A percentile compares a stretch with the other conserved stretches of the same genome.
Conservation (phyloP, 1,140 invertebrate species). For the Metaphire vulgaris region DNA sequence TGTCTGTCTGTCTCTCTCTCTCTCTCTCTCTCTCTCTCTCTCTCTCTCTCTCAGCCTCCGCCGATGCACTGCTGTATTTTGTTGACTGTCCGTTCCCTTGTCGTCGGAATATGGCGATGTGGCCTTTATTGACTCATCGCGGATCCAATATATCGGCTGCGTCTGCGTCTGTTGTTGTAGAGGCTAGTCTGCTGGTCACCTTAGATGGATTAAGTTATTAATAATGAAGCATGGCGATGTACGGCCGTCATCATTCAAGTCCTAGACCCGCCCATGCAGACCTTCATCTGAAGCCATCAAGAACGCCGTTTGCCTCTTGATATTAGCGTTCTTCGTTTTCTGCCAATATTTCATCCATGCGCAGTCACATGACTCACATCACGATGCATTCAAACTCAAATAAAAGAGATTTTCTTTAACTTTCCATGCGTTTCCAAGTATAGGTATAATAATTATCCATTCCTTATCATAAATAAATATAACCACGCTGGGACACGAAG, state of each 20-base stretch:
- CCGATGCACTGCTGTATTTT: neutral
- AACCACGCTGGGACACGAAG: no score
- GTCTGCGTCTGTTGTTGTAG: neutral
- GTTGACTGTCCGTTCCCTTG: neutral
- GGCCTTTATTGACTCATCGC: neutral
- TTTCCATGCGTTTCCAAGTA: no score
- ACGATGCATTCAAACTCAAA: neutral
- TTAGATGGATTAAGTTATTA: slow-evolving; percentile 3
- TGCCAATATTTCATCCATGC: no score
- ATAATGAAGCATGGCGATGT: neutral
- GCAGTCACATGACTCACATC: neutral
- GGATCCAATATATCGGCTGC: neutral
- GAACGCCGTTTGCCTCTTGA: no score
- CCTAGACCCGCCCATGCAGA: neutral
- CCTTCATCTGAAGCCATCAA: no score
- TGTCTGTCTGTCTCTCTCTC: slow-evolving; percentile 22
- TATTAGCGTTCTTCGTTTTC: no score
- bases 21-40: slow-evolving; percentile 11
- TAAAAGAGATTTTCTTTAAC: neutral
- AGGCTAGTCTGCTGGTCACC: neutral
- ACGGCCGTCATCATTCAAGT: neutral
- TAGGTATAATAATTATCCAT: no score
- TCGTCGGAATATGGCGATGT: neutral
- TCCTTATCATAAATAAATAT: no score
- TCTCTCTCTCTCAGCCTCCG: neutral